Evolutionary conservation across 1,140 invertebrate species (phyloP), one percentile per base, ranked within the genome.

Genomic region (Heterodera carotae): DNA sequence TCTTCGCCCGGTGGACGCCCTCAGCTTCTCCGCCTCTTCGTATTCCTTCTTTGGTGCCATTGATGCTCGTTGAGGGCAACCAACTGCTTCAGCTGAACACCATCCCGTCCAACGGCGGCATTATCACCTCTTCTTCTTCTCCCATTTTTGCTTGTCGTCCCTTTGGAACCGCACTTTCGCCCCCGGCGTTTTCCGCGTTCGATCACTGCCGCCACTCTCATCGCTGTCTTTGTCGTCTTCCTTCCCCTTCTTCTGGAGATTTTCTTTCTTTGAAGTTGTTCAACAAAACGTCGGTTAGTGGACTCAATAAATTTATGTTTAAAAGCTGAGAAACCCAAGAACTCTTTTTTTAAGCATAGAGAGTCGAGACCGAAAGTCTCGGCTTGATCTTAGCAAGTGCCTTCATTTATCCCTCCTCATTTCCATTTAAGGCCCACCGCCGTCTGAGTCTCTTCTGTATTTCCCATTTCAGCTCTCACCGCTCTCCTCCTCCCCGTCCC

Each of bases 391-490:
- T n/a, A n/a, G n/a, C n/a, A n/a, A n/a, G n/a, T n/a, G n/a, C n/a
- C n/a, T n/a, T n/a, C n/a, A n/a, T 62, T 62, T 62, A 18, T 29
- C 59, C n/a, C n/a, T 22, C 62, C 25, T 18, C 7, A n/a, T n/a
- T n/a, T n/a, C n/a, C n/a, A n/a, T n/a, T n/a, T n/a, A n/a, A n/a
- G n/a, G 5, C 33, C 62, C 27, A 6, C 62, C 62, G 12, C 22
- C 27, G 25, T 66, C 27, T 12, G 8, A 66, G 39, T 10, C 62
- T 1, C 62, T 34, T 29, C 27, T 18, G 39, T 43, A 12, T 62
- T 62, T 62, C 59, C 22, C 27, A 1, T 66, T 66, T 66, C 5
- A 66, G 62, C 62, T 31, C 62, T 29, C 62, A 34, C 62, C 62
- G 33, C 25, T 66, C 0, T 3, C 59, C 33, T 27, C 62, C 62